A percentile compares a stretch with the other conserved stretches of the same genome.
Evolutionary conservation across 2,113 vertebrate species (phyloP).

Genomic region (Deroptyus accipitrinus): DNA sequence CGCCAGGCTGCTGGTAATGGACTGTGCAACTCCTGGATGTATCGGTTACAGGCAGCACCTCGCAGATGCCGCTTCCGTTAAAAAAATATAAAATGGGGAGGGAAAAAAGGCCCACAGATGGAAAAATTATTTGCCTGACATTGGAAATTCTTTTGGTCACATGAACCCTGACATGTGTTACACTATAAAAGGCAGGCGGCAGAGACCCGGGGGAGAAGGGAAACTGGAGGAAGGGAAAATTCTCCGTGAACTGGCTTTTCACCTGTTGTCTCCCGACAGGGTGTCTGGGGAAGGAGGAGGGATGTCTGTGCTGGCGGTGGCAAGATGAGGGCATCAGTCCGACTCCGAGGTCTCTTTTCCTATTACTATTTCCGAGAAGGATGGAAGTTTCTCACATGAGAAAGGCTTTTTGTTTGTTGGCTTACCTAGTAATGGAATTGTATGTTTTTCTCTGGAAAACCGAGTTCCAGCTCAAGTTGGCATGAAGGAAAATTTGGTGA

Average conservation of each 20-base stretch:
- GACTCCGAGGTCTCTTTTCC: background rate
- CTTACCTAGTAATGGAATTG: background rate
- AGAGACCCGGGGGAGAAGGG: background rate
- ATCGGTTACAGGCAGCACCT: conserved; percentile 67
- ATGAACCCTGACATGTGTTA: conserved; percentile 55
- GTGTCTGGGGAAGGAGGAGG: background rate
- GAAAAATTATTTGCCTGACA: conserved; percentile 70
- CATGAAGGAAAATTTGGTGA: background rate
- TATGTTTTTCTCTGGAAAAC: background rate
- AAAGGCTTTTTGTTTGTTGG: fast-evolving
- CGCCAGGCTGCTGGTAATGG: conserved; percentile 23
- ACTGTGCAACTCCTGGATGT: conserved; percentile 1
- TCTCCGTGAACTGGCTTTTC: conserved; percentile 16
- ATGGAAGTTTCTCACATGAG: background rate
- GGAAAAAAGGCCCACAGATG: conserved; percentile 50
- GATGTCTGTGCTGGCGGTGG: background rate
- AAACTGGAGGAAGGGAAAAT: conserved; percentile 24
- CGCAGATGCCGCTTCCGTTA: conserved; percentile 71
- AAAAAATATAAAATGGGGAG: conserved; percentile 14
- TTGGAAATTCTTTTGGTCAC: conserved; percentile 64
- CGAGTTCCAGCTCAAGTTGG: background rate
- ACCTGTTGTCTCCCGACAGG: conserved; percentile 46
- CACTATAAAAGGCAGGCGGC: background rate
- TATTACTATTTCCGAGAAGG: background rate
- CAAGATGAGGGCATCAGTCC: fast-evolving